Evolutionary conservation across 2,888 invertebrate genomes (phyloP).

Genomic region (Choristoneura rosaceana): DNA sequence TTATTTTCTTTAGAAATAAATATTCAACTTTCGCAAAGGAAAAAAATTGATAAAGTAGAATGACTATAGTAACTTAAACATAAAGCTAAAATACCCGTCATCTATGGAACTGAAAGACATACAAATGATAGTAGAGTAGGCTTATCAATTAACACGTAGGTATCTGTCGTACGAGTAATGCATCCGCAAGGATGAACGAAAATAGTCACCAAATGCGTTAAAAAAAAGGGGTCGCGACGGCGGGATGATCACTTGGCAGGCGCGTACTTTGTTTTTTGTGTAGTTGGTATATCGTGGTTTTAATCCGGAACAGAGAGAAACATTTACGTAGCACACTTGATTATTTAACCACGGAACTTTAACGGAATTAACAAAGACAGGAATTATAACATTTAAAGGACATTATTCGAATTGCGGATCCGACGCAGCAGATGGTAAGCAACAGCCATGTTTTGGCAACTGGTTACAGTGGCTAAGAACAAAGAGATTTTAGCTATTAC

Average conservation of each 20-base stretch:
- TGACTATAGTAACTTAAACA: neutral
- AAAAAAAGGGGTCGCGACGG: neutral
- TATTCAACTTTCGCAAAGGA: too few relatives aligned
- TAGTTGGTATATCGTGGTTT: neutral
- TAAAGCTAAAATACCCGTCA: neutral
- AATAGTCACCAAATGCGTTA: slow-evolving; percentile 22
- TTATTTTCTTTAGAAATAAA: too few relatives aligned
- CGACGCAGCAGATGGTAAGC: slow-evolving; percentile 1
- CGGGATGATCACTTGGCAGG: neutral
- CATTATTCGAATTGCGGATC: slow-evolving; percentile 1
- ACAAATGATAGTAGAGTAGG: slow-evolving; percentile 1
- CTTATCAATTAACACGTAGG: neutral
- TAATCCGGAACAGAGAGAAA: neutral
- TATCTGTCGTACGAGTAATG: neutral
- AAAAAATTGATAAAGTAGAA: too few relatives aligned
- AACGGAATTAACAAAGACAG: neutral
- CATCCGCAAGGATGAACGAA: slow-evolving; percentile 32
- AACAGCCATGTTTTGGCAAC: neutral
- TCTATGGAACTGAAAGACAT: neutral
- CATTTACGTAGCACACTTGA: neutral
- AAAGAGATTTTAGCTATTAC: neutral
- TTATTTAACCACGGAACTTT: neutral
- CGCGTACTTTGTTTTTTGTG: neutral
- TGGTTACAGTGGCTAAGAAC: neutral
- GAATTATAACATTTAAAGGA: slow-evolving; percentile 6